Conservation (phyloP, 2,888 invertebrate genomes). For the Tetrapedia diversipes region DNA sequence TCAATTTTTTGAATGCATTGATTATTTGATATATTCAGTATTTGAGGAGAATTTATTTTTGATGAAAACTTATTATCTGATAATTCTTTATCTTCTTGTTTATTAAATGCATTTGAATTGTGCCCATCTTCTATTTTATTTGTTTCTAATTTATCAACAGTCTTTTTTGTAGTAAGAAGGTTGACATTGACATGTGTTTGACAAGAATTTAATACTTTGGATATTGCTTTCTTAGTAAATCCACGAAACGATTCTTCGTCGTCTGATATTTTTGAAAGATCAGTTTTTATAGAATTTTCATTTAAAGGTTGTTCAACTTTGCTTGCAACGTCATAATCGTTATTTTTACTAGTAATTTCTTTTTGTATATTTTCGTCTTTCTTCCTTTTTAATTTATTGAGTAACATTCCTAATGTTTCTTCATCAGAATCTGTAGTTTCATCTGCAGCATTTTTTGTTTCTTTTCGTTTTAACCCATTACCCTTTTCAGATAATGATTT, state of each 20-base stretch:
- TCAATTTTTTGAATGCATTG: conserved; percentile 27
- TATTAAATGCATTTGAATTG: not conserved
- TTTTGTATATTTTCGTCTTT: conserved; percentile 43
- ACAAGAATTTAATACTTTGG: conserved; percentile 75
- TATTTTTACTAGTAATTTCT: conserved; percentile 16
- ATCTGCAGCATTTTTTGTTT: conserved; percentile 65
- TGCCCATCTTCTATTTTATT: conserved; percentile 25
- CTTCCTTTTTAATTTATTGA: conserved; percentile 79
- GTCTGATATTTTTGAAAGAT: conserved; percentile 83
- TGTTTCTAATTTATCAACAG: conserved; percentile 52
- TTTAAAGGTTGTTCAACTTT: conserved; percentile 24
- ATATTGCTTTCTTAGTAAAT: conserved; percentile 80
- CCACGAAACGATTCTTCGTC: conserved; percentile 83
- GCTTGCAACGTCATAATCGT: conserved; percentile 17
- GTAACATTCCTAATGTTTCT: conserved; percentile 86
- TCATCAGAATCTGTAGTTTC: conserved; percentile 86
- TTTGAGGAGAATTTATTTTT: not conserved
- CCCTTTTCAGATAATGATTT: conserved; percentile 51
- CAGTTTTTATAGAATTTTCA: conserved; percentile 46
- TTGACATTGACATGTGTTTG: conserved; percentile 72
- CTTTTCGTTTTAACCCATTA: conserved; percentile 52
- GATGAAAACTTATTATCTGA: conserved; percentile 9
- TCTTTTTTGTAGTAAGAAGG: conserved; percentile 69
- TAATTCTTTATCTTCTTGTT: conserved; percentile 25
- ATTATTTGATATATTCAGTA: conserved; percentile 6